Percentiles rank a stretch among this genome's conserved stretches.
Conservation (phyloP, 2,888 invertebrate species). For the Tipula unca region DNA sequence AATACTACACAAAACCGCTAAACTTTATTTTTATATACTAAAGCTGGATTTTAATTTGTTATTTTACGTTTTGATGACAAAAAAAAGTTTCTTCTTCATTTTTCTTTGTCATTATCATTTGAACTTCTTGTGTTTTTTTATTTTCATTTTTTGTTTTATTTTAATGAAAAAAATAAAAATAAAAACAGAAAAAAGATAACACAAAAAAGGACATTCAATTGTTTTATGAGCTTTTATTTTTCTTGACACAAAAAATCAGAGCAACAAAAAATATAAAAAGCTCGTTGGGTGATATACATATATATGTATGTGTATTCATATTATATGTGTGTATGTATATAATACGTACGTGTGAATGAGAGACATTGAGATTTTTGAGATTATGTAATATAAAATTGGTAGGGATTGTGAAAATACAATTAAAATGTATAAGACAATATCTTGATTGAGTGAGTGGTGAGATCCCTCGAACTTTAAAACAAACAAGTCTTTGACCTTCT, state of each 20-base stretch:
- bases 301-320: not conserved
- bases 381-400: not conserved
- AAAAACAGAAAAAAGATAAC: not conserved
- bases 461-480: not conserved
- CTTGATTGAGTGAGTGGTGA: not conserved
- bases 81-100: not conserved
- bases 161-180: not conserved
- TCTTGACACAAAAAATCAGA: not conserved
- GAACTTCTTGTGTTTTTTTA: not conserved
- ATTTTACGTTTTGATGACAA: not conserved
- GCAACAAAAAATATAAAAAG: not conserved
- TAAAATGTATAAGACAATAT: not conserved
- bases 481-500: not conserved
- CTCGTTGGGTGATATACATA: not conserved
- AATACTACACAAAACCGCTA: not conserved
- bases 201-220: slow-evolving; percentile 14
- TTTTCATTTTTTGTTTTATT: not conserved
- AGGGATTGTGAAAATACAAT: not conserved
- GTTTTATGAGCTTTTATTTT: slow-evolving; percentile 14
- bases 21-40: not conserved
- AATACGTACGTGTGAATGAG: not conserved
- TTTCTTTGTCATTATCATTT: not conserved
- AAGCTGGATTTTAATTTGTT: not conserved
- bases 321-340: not conserved
- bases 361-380: not conserved